Base-by-base conservation (phyloP, 2,888 invertebrate species). In the Himalopsyche tibetana region DNA sequence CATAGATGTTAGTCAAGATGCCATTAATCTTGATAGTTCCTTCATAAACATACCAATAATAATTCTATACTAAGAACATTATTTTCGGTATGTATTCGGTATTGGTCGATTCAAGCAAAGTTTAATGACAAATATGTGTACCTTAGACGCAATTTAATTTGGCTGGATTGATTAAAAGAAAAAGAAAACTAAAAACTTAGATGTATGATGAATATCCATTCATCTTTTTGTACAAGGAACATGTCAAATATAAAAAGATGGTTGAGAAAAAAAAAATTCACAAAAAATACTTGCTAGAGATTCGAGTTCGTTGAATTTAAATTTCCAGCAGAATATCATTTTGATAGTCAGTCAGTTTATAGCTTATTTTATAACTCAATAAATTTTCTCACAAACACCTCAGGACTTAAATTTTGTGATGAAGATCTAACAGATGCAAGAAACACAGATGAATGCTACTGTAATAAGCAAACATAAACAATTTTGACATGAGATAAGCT, bases 271-370 rank as follows among this genome's bases (percentile, higher is more conserved):
- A 45, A 45, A 2, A 0, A 5, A 9, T 45, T 9, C 4, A 45
- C 0, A 45, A 45, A 45, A 15, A 15, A 80, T 80, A 9, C 5
- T 36, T 15, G 36, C 38, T 36, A 38, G 6, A 6, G 12, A 15
- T 36, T 74, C 38, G 5, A 12, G 74, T 28, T 55, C 40, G 17
- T 82, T 82, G 85, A 85, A 83, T 83, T 85, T 82, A 83, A 85
- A 79, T 85, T 85, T 79, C 79, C 83, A 79, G 80, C 5, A 42
- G 40, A 19, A 45, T 11, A 8, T 45, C n/a, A n/a, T 17, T 56
- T 36, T 28, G 28, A 28, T 28, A 19, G 28, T 0, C 15, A 4
- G 28, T 19, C 55, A 36, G 40, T 28, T 83, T 80, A 80, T 80
- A 17, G 51, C n/a, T 19, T 40, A 83, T 84, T 84, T 84, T 80